Conservation (phyloP, 2,888 invertebrate species). For the Morinoia aosen region DNA sequence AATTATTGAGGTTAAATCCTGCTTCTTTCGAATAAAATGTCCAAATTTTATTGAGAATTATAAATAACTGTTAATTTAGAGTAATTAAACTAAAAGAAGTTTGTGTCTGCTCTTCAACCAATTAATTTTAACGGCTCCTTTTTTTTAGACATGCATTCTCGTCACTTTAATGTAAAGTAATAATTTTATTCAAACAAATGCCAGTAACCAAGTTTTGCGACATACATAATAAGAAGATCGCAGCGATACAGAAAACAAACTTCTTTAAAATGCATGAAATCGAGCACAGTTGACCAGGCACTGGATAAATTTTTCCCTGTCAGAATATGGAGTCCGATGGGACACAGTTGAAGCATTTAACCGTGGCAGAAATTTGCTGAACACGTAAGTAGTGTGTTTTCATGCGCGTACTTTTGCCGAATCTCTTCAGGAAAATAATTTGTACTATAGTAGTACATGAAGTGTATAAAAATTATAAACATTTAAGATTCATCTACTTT, state of each 20-base stretch:
- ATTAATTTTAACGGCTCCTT: no score
- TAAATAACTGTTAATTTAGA: no score
- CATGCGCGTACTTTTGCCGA: background rate
- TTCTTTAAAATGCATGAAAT: background rate
- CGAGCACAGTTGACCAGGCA: background rate
- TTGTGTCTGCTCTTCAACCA: no score
- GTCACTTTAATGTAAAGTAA: background rate
- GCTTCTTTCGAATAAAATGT: no score
- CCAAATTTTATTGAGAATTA: no score
- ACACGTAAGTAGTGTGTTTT: background rate
- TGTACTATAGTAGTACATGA: background rate
- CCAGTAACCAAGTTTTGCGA: background rate
- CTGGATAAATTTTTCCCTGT: background rate
- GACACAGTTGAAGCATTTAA: background rate
- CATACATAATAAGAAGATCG: background rate
- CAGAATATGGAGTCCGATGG: background rate
- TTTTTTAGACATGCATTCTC: background rate
- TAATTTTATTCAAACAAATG: background rate
- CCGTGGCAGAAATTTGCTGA: background rate
- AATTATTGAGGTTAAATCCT: no score
- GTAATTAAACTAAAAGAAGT: no score
- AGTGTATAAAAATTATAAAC: background rate
- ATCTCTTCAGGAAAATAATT: background rate
- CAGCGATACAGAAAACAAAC: background rate
- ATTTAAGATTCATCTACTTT: no score